Conservation (phyloP, 2,113 vertebrate genomes). For the Megaceryle maxima region DNA sequence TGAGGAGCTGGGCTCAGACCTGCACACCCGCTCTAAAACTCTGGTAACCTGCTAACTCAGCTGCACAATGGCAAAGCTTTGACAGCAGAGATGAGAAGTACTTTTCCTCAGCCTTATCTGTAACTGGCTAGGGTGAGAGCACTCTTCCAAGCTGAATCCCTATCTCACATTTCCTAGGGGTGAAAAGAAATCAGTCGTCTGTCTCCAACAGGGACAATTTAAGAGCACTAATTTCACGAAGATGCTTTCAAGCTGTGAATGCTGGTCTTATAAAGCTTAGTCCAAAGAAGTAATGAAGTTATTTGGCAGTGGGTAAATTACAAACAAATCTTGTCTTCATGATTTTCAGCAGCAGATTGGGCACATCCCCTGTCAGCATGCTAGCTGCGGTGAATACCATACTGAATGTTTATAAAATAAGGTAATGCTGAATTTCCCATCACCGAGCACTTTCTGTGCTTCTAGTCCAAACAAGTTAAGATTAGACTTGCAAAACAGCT, state of each 20-base stretch:
- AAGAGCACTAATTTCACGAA: constrained; percentile 4
- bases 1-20: neutral
- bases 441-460: constrained; percentile 2
- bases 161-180: neutral
- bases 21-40: accelerated
- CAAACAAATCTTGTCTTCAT: constrained; percentile 25
- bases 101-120: neutral
- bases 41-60: neutral
- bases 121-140: neutral
- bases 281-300: neutral
- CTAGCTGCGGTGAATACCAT: neutral
- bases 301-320: neutral
- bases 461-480: constrained; percentile 30
- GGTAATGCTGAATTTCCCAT: neutral
- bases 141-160: neutral
- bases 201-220: neutral
- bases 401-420: constrained; percentile 27
- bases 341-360: neutral
- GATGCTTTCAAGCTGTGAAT: neutral
- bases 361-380: neutral
- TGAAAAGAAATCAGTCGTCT: neutral
- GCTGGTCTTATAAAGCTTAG: neutral
- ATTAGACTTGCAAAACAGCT: constrained; percentile 37
- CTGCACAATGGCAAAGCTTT: neutral
- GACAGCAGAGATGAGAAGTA: neutral